Base-by-base conservation (phyloP, 2,888 invertebrate species). In the Cordilura impudica region DNA sequence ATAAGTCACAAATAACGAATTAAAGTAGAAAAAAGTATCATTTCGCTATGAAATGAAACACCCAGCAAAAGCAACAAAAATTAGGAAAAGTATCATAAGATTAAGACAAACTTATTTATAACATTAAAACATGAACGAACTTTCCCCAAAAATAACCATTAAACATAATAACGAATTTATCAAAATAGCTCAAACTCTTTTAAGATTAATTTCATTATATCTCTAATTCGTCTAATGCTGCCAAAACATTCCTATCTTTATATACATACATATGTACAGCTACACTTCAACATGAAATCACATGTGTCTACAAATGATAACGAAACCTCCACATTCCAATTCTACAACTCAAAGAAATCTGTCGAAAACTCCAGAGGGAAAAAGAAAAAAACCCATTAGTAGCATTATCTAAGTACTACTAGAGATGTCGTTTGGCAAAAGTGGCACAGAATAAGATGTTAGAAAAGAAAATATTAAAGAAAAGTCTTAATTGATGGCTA, bases 401-500 rank as follows among this genome's bases (percentile, higher is more conserved):
- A 63, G 39, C 39, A 61, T 39, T 47, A 60, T 49, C 49, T 23
- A 65, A 67, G 60, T 58, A 29, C 18, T 49, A 39, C 35, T 39
- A 4, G n/a, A 31, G 35, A 35, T 56, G 58, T 8, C 61, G 35
- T 54, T 23, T 43, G 31, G 29, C 54, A 72, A 67, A 63, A 61
- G 10, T 63, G 43, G 43, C 67, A 78, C 61, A 78, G 56, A 78
- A 71, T 65, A 66, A 76, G 71, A 60, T 76, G 76, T 71, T 47
- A 19, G 26, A 61, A 66, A 39, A 39, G 18, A 47, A 67, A 58
- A 73, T 65, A 67, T 45, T 14, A 70, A 70, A 51, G 67, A 78
- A 70, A 74, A 72, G 19, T 73, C 79, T 80, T 82, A 82, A 82
- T 82, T 83, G 82, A 81, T 82, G 82, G 81, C 66, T 78, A 77